Base-by-base conservation (phyloP, 2,113 vertebrate genomes). In the Rynchops niger region DNA sequence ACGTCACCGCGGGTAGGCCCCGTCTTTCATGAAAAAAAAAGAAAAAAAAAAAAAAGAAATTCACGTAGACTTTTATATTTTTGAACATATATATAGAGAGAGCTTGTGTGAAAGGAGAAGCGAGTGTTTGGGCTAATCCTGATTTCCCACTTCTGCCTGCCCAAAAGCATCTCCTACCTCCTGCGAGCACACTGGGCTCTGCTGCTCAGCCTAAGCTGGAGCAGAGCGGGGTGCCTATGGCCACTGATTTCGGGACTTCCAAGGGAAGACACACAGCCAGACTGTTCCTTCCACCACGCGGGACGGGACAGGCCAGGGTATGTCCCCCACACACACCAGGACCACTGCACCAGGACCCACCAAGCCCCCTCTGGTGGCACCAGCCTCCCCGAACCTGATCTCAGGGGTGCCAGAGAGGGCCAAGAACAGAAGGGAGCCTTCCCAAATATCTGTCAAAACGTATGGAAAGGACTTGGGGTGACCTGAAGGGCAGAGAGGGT, bases 1-100 rank as follows among this genome's bases (percentile, higher is more conserved):
- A 1, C 0, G 0, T 26, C 3, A 1, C 67, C 1, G 0, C 0
- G 5, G 40, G 49, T 15, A 20, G 23, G 56, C n/a, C 61, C 45
- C 36, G 38, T 58, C 56, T 42, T 76, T 80, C 83, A 56, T 5
- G 38, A n/a, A 27, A 77, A 65, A 42, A 53, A 65, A 43, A n/a
- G n/a, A n/a, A 34, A 81, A 65, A 42, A 53, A 65, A 42, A 53
- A 47, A 65, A 66, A 86, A 81, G 27, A 25, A 61, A 32, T 36
- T 76, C 40, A 26, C 1, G 1, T 20, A 29, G 29, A 42, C 6
- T 61, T 94, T 45, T 29, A 25, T 47, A 36, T 73, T 66, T 87
- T 69, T 34, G 61, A 25, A 56, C 18, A 27, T 5, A 18, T 15
- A 16, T 36, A 43, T 36, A 42, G 29, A 85, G 61, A 82, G 18